Percentiles rank a stretch among this genome's conserved stretches.
phyloP scores from a whole-genome alignment of 1,140 invertebrate species.

The Pachyrhynchus sulphureomaculatus region DNA sequence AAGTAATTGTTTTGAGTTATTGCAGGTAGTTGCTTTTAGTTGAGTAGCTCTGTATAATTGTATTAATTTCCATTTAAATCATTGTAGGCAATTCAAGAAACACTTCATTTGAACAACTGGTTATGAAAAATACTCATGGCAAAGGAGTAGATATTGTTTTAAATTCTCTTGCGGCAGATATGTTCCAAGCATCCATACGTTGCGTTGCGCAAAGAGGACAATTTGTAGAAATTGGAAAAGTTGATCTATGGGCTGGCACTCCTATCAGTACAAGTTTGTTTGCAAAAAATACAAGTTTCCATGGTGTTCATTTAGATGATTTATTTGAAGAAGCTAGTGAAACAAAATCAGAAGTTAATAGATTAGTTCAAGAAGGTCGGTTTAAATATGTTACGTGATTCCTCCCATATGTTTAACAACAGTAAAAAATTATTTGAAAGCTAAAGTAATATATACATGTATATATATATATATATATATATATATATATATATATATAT shows the following conservation, averaged over 20 bases:
- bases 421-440: too few species aligned
- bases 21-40: too few species aligned
- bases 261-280: constrained; percentile 90
- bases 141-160: constrained; percentile 89
- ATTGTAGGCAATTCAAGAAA: constrained; percentile 83
- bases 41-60: too few species aligned
- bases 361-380: constrained; percentile 71
- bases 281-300: constrained; percentile 94
- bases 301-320: constrained; percentile 91
- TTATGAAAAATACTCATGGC: constrained; percentile 74
- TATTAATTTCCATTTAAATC: too few species aligned
- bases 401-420: not conserved
- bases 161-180: constrained; percentile 90
- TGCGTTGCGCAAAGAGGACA: constrained; percentile 86
- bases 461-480: too few species aligned
- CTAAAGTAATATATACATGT: too few species aligned
- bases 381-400: not conserved
- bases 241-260: constrained; percentile 88
- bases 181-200: constrained; percentile 87
- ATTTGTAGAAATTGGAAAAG: constrained; percentile 89
- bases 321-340: constrained; percentile 70
- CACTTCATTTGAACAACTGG: constrained; percentile 83
- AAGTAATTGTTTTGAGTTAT: too few species aligned
- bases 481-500: too few species aligned
- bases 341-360: constrained; percentile 72